Percentiles rank a stretch among this genome's conserved stretches.
These are phyloP conservation scores for Sebastolobus altivelis DNA, from an alignment of 2,797 vertebrate genomes.

Conservation along the genomic window DNA sequence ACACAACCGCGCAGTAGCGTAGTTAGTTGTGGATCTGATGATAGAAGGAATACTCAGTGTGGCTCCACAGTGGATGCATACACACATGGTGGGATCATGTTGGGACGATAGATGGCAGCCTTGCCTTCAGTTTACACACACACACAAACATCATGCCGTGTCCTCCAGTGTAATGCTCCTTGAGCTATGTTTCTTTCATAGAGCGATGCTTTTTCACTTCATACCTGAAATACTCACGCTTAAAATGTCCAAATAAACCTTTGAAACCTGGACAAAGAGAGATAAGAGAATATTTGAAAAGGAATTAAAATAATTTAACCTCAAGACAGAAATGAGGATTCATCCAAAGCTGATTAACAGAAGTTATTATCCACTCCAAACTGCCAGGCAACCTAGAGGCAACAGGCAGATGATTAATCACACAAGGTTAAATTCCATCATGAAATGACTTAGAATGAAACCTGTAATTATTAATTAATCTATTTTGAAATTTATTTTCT, in stretches of 20 bases:
- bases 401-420: constrained; percentile 35
- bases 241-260: constrained; percentile 18
- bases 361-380: constrained; percentile 30
- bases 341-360: constrained; percentile 41
- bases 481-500: constrained; percentile 24
- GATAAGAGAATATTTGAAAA: constrained; percentile 14
- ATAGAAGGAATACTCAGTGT: background rate
- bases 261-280: background rate
- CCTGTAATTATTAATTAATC: constrained; percentile 40
- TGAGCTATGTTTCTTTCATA: constrained; percentile 7
- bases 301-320: constrained; percentile 28
- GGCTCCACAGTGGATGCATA: constrained; percentile 9
- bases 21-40: background rate
- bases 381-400: constrained; percentile 38
- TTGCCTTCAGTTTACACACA: constrained; percentile 70
- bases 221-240: constrained; percentile 11
- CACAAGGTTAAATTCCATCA: constrained; percentile 31
- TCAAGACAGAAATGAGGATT: constrained; percentile 30
- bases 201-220: background rate
- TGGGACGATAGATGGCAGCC: constrained; percentile 81
- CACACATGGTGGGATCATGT: constrained; percentile 23
- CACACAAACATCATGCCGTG: background rate
- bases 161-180: background rate
- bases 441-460: constrained; percentile 42
- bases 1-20: no score